A percentile compares a stretch with the other conserved stretches of the same genome.
Conservation (phyloP, 2,797 vertebrate genomes). For the Molossus molossus region DNA sequence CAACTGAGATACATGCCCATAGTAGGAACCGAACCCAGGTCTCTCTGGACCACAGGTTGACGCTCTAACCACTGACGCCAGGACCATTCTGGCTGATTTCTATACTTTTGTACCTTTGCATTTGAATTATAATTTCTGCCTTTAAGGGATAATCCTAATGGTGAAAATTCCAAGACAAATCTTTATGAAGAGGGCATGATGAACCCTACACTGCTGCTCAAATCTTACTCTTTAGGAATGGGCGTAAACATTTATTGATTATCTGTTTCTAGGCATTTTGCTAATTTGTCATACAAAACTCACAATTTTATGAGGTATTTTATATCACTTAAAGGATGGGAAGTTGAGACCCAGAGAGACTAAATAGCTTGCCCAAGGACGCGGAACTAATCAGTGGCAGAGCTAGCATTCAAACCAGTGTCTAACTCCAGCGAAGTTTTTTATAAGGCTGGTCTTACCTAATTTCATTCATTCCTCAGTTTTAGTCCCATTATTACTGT, state of each 20-base stretch:
- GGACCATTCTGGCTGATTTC: conserved; percentile 24
- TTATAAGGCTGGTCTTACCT: background rate
- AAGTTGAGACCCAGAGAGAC: conserved; percentile 33
- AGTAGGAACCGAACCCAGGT: too few relatives aligned
- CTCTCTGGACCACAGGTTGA: too few relatives aligned
- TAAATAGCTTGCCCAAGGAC: background rate
- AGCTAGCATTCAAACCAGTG: conserved; percentile 26
- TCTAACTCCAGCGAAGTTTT: conserved; percentile 15
- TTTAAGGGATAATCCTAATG: conserved; percentile 57
- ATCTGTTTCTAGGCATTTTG: conserved; percentile 26
- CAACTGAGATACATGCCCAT: too few relatives aligned
- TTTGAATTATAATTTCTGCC: conserved; percentile 13
- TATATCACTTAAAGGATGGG: background rate
- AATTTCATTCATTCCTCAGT: conserved; percentile 17
- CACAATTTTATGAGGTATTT: background rate
- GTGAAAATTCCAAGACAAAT: conserved; percentile 52
- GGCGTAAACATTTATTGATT: conserved; percentile 44
- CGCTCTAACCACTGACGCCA: too few relatives aligned
- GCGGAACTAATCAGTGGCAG: background rate
- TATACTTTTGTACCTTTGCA: conserved; percentile 1
- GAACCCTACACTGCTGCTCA: background rate
- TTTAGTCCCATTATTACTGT: background rate
- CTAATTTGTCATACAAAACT: conserved; percentile 27
- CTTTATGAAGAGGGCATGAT: conserved; percentile 19
- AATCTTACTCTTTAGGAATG: background rate